Evolutionary conservation across 2,113 vertebrate species (phyloP).

Genomic region (Sinocyclocheilus grahami): DNA sequence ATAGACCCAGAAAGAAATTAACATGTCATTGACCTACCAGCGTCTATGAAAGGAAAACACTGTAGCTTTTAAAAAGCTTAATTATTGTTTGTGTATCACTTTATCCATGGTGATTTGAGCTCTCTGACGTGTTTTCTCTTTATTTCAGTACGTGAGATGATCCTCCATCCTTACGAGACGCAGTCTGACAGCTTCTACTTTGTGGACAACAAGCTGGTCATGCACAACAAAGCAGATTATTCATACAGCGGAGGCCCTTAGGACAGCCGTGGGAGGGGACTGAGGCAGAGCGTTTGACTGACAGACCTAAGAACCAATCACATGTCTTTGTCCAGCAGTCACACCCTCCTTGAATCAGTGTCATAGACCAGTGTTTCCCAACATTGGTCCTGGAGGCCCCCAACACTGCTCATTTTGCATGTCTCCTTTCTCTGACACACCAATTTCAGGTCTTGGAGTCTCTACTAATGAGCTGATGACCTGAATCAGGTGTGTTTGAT

Average conservation of each 20-base stretch:
- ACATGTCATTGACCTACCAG: no score
- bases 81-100: no score
- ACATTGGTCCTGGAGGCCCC: no score
- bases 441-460: no score
- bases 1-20: no score
- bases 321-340: conserved; percentile 47
- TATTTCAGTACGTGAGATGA: conserved; percentile 91
- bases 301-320: conserved; percentile 51
- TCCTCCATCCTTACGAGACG: conserved; percentile 92
- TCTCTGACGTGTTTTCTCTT: conserved; percentile 18
- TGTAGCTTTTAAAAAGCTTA: no score
- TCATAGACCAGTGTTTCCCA: conserved; percentile 43
- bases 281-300: conserved; percentile 52
- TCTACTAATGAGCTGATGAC: no score
- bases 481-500: no score
- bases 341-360: conserved; percentile 53
- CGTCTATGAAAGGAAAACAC: no score
- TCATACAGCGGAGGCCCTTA: conserved; percentile 93
- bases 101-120: no score
- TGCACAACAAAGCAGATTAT: conserved; percentile 99
- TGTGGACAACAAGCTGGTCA: conserved; percentile 97
- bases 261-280: conserved; percentile 42
- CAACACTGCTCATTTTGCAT: no score
- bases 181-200: conserved; percentile 99
- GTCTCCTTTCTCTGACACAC: no score